Conservation (phyloP, 2,888 invertebrate genomes). For the Pardosa pseudoannulata region DNA sequence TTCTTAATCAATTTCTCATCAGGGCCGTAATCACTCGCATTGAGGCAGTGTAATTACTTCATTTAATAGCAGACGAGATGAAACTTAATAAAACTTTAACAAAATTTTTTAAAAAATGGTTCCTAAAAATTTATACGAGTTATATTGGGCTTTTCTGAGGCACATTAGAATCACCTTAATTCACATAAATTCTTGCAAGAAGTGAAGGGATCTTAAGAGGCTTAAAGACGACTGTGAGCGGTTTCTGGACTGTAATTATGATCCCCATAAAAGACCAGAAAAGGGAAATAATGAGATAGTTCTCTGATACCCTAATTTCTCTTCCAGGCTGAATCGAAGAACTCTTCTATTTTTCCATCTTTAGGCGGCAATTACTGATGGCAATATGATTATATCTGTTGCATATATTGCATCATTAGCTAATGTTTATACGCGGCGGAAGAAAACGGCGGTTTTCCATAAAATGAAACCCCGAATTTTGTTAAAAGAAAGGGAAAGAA, state of each 20-base stretch:
- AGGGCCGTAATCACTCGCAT: neutral
- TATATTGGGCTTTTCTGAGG: neutral
- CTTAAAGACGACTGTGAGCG: constrained; percentile 1
- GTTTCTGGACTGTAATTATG: constrained; percentile 3
- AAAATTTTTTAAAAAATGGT: neutral
- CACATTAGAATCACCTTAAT: neutral
- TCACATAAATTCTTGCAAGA: constrained; percentile 4
- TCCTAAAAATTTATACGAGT: neutral
- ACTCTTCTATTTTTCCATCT: constrained; percentile 11
- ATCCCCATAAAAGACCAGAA: neutral
- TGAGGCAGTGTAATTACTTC: neutral
- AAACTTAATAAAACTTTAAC: constrained; percentile 1
- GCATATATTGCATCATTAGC: constrained; percentile 52
- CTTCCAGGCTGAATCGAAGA: neutral
- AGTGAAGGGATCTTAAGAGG: neutral
- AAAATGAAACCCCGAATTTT: constrained; percentile 64
- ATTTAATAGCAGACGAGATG: neutral
- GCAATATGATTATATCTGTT: constrained; percentile 66
- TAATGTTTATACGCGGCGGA: constrained; percentile 32
- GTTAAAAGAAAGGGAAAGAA: constrained; percentile 34
- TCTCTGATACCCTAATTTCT: constrained; percentile 10
- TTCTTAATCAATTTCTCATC: neutral
- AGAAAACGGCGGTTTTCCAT: constrained; percentile 41
- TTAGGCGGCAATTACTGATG: constrained; percentile 46
- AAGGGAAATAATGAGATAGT: constrained; percentile 3